A percentile compares a stretch with the other conserved stretches of the same genome.
These are phyloP conservation scores for Emys orbicularis DNA, from an alignment of 2,797 vertebrate species.

Conservation along the genomic window DNA sequence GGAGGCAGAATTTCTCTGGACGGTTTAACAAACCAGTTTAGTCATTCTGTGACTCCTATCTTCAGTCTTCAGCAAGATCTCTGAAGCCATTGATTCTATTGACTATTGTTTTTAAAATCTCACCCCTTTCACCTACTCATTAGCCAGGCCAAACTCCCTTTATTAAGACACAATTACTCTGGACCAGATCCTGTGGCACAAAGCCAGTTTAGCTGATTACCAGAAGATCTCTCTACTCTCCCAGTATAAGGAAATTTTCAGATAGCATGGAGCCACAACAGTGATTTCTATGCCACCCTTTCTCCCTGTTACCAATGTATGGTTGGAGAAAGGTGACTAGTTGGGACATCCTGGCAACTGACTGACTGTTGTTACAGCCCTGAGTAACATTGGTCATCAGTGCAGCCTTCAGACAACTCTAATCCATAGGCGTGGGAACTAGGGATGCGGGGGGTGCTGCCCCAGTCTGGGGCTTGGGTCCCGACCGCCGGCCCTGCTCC, in stretches of 20 bases:
- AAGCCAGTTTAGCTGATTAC: not conserved
- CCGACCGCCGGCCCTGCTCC: no score
- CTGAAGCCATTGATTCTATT: not conserved
- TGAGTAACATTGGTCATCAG: not conserved
- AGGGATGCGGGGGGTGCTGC: no score
- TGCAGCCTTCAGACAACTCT: not conserved
- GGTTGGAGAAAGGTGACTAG: not conserved
- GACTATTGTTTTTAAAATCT: not conserved
- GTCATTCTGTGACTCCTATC: not conserved
- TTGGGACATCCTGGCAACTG: not conserved
- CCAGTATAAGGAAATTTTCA: not conserved
- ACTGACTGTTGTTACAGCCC: not conserved
- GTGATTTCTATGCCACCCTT: not conserved
- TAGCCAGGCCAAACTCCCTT: not conserved
- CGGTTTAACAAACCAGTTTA: not conserved
- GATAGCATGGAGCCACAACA: not conserved
- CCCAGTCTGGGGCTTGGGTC: no score
- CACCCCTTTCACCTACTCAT: not conserved
- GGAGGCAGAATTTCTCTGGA: not conserved
- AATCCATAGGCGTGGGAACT: not conserved
- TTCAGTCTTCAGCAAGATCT: not conserved
- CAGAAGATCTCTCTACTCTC: not conserved
- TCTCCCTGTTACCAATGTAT: not conserved
- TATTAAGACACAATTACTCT: not conserved
- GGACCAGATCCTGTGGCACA: not conserved